phyloP scores from a whole-genome alignment of 2,797 vertebrate species.

The Enteromius paludinosus region DNA sequence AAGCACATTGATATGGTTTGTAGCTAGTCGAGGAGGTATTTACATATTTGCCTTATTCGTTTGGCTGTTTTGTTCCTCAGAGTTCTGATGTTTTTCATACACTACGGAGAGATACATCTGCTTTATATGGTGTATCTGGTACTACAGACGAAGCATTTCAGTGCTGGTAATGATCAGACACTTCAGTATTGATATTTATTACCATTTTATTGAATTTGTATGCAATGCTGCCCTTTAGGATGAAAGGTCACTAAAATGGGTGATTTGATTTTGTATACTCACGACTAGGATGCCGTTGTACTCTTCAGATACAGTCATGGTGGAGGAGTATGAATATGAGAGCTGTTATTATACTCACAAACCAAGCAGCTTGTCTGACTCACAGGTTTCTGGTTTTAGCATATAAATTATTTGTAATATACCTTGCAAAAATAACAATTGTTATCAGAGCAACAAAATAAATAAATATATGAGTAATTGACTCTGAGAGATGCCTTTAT shows the following conservation, averaged over 20 bases:
- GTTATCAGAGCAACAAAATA: slow-evolving; percentile 13
- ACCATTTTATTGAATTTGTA: slow-evolving; percentile 13
- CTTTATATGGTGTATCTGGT: slow-evolving; percentile 65
- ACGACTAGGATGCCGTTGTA: slow-evolving; percentile 16
- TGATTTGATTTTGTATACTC: slow-evolving; percentile 43
- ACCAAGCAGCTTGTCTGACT: slow-evolving; percentile 20
- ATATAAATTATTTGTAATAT: slow-evolving; percentile 18
- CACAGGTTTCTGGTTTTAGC: slow-evolving; percentile 19
- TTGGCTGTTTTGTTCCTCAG: slow-evolving; percentile 20
- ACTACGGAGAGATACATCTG: slow-evolving; percentile 24
- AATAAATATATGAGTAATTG: slow-evolving; percentile 12
- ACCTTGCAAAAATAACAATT: slow-evolving; percentile 1
- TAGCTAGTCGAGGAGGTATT: slow-evolving; percentile 76
- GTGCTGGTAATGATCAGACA: slow-evolving; percentile 3
- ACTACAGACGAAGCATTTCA: not conserved
- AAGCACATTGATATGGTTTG: slow-evolving; percentile 73
- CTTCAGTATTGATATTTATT: slow-evolving; percentile 10
- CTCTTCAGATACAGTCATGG: slow-evolving; percentile 7
- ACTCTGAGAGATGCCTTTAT: not conserved
- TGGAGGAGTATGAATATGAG: not conserved
- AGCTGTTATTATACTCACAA: slow-evolving; percentile 21
- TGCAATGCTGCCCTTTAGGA: slow-evolving; percentile 23
- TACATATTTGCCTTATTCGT: slow-evolving; percentile 67
- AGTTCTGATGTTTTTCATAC: not conserved
- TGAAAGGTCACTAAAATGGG: slow-evolving; percentile 35